Evolutionary conservation across 1,140 invertebrate species (phyloP), one percentile per base, ranked within the genome.

Genomic region (Brachionus paranguensis): DNA sequence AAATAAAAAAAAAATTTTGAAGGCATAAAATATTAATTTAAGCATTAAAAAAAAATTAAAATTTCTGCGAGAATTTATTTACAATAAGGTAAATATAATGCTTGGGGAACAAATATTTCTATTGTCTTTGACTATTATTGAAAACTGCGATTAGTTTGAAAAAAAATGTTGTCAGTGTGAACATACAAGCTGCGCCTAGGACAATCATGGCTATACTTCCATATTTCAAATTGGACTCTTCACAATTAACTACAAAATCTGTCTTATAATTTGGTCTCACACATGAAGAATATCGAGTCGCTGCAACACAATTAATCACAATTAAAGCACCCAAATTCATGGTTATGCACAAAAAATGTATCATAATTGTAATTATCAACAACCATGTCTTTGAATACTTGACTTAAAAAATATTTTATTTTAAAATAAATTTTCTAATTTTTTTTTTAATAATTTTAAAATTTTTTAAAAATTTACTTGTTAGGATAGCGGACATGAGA

Each of bases 81-180:
- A 55, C 53, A 55, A 60, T 60, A 27, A 20, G 47, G 17, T 17
- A 27, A 60, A 27, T 20, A 8, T 24, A 20, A 20, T 24, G n/a
- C 20, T 24, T 24, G 20, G 53, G 53, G 20, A 20, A 60, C 53
- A 60, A 20, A 10, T 24, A 60, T 2, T 20, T 60, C 20, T 60
- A 60, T 60, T 60, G 53, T 60, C 53, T 41, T 72, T 76, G 72
- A 33, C 72, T 76, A 29, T 76, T 76, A 12, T 76, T 76, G 50
- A 76, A 76, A 76, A 76, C 72, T 8, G 43, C 33, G 27, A 76
- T 76, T 50, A 76, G n/a, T 76, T 76, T 76, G 12, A 76, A 76
- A 50, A 76, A 76, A 50, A 76, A 76, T 27, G 72, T 76, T 3
- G 72, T 50, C 12, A 76, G 27, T 27, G 43, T 76, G 17, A 76